Conservation (phyloP, 2,888 invertebrate genomes). For the Girardia tigrina region DNA sequence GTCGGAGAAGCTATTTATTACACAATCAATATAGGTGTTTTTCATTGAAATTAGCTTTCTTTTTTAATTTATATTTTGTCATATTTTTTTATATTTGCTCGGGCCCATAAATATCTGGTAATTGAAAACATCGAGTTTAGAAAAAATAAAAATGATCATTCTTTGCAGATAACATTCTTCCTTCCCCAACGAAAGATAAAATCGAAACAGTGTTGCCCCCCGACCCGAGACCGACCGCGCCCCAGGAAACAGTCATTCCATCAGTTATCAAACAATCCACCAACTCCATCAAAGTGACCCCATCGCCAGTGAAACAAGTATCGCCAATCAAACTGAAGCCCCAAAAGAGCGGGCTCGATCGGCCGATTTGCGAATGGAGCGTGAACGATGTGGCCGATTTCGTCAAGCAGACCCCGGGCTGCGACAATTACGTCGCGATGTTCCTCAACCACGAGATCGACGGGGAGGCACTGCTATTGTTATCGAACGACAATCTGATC, state of each 20-base stretch:
- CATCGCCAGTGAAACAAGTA: background rate
- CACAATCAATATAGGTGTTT: too few species aligned
- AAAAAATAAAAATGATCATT: background rate
- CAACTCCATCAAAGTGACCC: background rate
- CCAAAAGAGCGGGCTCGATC: background rate
- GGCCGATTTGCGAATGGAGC: slow-evolving; percentile 21
- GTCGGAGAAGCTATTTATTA: too few species aligned
- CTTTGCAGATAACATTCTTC: too few species aligned
- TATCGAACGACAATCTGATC: slow-evolving; percentile 83
- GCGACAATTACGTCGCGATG: slow-evolving; percentile 79
- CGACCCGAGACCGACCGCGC: background rate
- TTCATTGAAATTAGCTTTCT: too few species aligned
- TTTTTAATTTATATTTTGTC: too few species aligned
- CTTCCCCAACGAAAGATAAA: background rate
- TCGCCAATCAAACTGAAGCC: background rate
- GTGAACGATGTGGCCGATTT: slow-evolving; percentile 55
- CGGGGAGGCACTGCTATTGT: slow-evolving; percentile 75
- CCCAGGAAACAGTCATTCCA: background rate
- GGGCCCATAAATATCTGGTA: too few species aligned
- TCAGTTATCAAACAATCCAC: background rate
- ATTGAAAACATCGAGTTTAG: too few species aligned
- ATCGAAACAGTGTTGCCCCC: background rate
- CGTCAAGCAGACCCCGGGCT: slow-evolving; percentile 73
- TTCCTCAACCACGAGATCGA: slow-evolving; percentile 88
- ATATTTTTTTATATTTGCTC: too few species aligned